Conservation (phyloP, 2,797 vertebrate species). For the Hippopotamyrus pictus region DNA sequence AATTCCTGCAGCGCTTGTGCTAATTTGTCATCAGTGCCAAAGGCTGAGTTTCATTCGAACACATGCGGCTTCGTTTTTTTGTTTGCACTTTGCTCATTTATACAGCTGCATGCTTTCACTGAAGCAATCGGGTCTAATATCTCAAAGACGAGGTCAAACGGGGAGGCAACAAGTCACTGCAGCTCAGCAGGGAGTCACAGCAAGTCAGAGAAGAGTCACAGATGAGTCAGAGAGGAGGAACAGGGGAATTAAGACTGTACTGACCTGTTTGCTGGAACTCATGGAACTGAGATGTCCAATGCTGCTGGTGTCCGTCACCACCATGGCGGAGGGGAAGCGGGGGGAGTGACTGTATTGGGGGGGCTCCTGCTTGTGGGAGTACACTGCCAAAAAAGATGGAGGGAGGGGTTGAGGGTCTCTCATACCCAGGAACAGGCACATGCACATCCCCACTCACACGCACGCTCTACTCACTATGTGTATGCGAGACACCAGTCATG, state of each 20-base stretch:
- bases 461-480: conserved; percentile 83
- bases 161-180: neutral
- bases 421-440: neutral
- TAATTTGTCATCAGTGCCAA: neutral
- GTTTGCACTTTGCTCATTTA: conserved; percentile 1
- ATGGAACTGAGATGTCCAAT: conserved; percentile 90
- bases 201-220: conserved; percentile 42
- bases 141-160: neutral
- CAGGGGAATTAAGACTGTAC: neutral
- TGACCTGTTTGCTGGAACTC: conserved; percentile 93
- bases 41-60: neutral
- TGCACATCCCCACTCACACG: neutral
- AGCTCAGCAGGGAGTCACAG: neutral
- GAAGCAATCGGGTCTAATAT: neutral
- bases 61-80: neutral
- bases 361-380: conserved; percentile 94
- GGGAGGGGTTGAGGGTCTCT: neutral
- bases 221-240: conserved; percentile 24
- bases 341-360: conserved; percentile 95
- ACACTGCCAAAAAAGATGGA: conserved; percentile 66
- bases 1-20: neutral
- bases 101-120: conserved; percentile 2
- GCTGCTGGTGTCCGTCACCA: conserved; percentile 91
- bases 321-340: conserved; percentile 92
- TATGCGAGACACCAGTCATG: conserved; percentile 92